phyloP scores from a whole-genome alignment of 2,797 vertebrate genomes.

The Cephalopachus bancanus region DNA sequence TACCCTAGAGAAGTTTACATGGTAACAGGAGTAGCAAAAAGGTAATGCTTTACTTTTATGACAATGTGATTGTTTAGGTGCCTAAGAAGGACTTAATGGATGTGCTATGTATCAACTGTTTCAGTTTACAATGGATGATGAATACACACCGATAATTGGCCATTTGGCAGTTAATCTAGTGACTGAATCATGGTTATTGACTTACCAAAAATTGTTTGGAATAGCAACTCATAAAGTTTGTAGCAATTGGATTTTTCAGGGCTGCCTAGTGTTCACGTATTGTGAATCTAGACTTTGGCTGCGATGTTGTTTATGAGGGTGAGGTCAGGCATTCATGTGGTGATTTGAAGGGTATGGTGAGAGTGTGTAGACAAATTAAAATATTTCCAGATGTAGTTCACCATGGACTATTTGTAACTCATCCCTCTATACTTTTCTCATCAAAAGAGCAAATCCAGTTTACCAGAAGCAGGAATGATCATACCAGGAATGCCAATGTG shows the following conservation, averaged over 20 bases:
- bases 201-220: not conserved
- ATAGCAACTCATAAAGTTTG: not conserved
- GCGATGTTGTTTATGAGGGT: not conserved
- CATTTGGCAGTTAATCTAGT: not conserved
- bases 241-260: not conserved
- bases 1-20: not conserved
- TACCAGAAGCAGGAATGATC: not conserved
- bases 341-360: not conserved
- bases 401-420: not conserved
- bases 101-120: not conserved
- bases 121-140: not conserved
- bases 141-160: not conserved
- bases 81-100: not conserved
- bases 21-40: not conserved
- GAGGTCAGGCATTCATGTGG: not conserved
- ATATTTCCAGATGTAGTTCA: not conserved
- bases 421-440: not conserved
- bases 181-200: not conserved
- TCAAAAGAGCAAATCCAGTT: not conserved
- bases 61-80: not conserved
- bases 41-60: not conserved
- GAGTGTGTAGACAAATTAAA: not conserved
- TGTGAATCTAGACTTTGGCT: not conserved
- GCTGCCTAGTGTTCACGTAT: not conserved
- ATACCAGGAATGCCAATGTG: not conserved